Base-by-base conservation (phyloP, 2,888 invertebrate species). In the Myathropa florea region DNA sequence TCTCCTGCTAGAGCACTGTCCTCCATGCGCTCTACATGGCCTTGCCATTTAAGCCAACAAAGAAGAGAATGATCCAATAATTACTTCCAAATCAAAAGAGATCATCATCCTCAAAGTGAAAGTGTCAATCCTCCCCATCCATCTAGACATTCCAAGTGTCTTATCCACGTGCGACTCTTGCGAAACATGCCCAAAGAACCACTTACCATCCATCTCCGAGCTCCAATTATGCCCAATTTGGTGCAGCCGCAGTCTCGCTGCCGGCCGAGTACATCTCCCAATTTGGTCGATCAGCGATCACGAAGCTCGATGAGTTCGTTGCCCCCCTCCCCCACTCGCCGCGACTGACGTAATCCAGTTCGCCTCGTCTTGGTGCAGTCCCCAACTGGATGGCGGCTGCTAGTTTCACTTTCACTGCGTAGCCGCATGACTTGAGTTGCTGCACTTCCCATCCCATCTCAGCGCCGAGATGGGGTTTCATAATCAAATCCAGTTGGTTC, bases 331-430 rank as follows among this genome's bases (percentile, higher is more conserved):
- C 39, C 39, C 39, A n/a, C 14, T n/a, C 39, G 2, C 36, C 36
- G 14, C 46, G 18, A 57, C 24, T 59, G 63, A 53, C 64, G 79
- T 70, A 79, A 83, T 83, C 79, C 77, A 77, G 82, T 77, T 77
- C 12, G 21, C 26, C 24, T 72, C 57, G 57, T 73, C 72, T 21
- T 57, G 65, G 76, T 70, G 64, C 71, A 83, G 63, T 67, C 71
- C 18, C 59, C 39, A 9, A n/a, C n/a, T 1, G 0, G 4, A 39
- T 59, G 2, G n/a, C 39, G 24, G 28, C 68, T 59, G 21, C 59
- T 12, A 60, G 55, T 75, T 80, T 80, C 83, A 80, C 83, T 84
- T 84, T 84, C 83, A 84, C 83, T 80, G 63, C 71, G 67, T 76
- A 53, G 30, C 39, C 28, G 77, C 64, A 36, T 55, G 59, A 26